phyloP scores from a whole-genome alignment of 2,113 vertebrate species.

The Ochotona curzoniae region DNA sequence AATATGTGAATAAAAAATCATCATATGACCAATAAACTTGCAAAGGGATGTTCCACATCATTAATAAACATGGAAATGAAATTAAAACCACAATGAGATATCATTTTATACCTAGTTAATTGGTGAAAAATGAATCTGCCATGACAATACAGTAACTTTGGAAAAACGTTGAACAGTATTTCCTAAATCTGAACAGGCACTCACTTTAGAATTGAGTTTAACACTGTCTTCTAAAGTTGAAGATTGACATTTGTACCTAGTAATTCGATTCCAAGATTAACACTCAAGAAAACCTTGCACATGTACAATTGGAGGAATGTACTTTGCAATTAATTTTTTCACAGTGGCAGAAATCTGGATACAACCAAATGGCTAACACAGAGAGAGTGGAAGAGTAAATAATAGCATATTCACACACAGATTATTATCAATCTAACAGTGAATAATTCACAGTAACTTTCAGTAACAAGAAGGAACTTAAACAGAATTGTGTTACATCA shows the following conservation, averaged over 20 bases:
- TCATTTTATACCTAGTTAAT: conserved; percentile 27
- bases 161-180: conserved; percentile 18
- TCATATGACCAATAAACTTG: neutral
- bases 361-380: neutral
- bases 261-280: neutral
- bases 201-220: conserved; percentile 22
- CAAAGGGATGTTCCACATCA: neutral
- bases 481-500: neutral
- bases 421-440: conserved; percentile 12
- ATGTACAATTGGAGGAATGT: neutral
- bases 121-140: conserved; percentile 46
- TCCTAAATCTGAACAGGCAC: conserved; percentile 14
- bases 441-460: neutral
- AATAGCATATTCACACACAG: neutral
- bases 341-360: neutral
- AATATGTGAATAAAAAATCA: neutral
- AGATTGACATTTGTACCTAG: neutral
- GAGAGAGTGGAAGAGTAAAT: neutral
- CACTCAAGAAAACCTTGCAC: neutral
- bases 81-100: neutral
- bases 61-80: conserved; percentile 23
- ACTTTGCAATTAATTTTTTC: neutral
- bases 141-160: neutral
- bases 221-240: conserved; percentile 20
- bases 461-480: neutral